These are phyloP conservation scores for Limnodromus scolopaceus DNA, from an alignment of 2,797 vertebrate species.

Conservation along the genomic window DNA sequence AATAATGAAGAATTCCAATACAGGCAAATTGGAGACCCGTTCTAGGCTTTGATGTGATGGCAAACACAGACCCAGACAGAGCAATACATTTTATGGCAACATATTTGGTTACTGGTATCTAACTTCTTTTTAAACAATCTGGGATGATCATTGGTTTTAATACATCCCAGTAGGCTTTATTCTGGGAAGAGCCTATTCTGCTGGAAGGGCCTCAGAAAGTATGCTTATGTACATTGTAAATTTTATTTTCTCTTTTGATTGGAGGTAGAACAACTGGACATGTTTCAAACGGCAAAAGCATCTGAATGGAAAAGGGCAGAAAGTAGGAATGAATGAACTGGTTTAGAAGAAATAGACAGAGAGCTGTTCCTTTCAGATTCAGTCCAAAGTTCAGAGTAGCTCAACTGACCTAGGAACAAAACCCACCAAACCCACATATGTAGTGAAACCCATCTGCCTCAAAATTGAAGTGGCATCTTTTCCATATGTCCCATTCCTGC, in stretches of 20 bases:
- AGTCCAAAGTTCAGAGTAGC: background rate
- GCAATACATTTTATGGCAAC: background rate
- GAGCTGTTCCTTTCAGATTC: background rate
- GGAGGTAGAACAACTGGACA: background rate
- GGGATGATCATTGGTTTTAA: conserved; percentile 48
- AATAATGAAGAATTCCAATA: conserved; percentile 38
- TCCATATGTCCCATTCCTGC: background rate
- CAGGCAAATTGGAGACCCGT: conserved; percentile 6
- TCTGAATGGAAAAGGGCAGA: background rate
- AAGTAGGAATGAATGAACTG: background rate
- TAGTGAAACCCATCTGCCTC: background rate
- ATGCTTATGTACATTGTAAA: background rate
- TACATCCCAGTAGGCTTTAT: conserved; percentile 10
- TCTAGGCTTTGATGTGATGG: conserved; percentile 16
- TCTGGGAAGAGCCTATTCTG: background rate
- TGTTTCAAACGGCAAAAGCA: background rate
- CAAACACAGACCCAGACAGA: conserved; percentile 34
- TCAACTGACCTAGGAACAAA: background rate
- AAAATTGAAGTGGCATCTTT: background rate
- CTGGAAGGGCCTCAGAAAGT: conserved; percentile 9
- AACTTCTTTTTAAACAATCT: conserved; percentile 10
- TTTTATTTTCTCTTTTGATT: conserved; percentile 21
- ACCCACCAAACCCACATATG: background rate
- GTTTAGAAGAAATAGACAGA: background rate
- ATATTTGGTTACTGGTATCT: conserved; percentile 14